Evolutionary conservation across 1,140 invertebrate species (phyloP), one percentile per base, ranked within the genome.

Genomic region (Saccostrea cuccullata): DNA sequence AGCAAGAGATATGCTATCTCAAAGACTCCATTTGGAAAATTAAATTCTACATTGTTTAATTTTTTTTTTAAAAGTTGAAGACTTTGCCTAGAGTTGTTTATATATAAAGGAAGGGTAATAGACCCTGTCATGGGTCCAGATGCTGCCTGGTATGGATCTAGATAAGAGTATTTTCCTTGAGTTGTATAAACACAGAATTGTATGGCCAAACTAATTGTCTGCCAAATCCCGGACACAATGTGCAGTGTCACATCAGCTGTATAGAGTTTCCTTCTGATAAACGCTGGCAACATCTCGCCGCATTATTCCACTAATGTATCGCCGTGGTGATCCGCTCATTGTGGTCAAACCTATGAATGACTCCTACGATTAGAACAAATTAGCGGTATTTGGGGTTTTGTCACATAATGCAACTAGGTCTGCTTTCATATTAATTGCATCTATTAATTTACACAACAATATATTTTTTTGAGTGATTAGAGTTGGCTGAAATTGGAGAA

Each of bases 321-420:
- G 15, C 70, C 70, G 30, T 77, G 30, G 70, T 13, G 26, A 77
- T 77, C 70, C 11, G 11, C 58, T 64, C 58, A 77, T 30, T 77
- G 70, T 77, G 70, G 70, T 77, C 70, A 77, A 36, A 12, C 70
- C 70, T 30, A 13, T 77, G 70, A 77, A 77, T 77, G 30, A 77
- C 70, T 77, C 70, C 70, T 77, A 77, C 30, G 26, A 77, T 36
- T 77, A 5, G 70, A 30, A 77, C 70, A 77, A 77, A 77, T 77
- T 77, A 77, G 70, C 23, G 70, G 70, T 77, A 77, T 77, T 77
- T 30, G 70, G 70, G 30, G 70, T 77, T 77, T 77, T 77, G 70
- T 77, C 70, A 77, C 70, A 77, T 77, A 77, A 77, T 77, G 70
- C 70, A 77, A 77, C 70, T 77, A 77, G 70, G 70, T 77, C 70